Evolutionary conservation across 2,113 vertebrate species (phyloP), one percentile per base, ranked within the genome.

Genomic region (Phyllopteryx taeniolatus): DNA sequence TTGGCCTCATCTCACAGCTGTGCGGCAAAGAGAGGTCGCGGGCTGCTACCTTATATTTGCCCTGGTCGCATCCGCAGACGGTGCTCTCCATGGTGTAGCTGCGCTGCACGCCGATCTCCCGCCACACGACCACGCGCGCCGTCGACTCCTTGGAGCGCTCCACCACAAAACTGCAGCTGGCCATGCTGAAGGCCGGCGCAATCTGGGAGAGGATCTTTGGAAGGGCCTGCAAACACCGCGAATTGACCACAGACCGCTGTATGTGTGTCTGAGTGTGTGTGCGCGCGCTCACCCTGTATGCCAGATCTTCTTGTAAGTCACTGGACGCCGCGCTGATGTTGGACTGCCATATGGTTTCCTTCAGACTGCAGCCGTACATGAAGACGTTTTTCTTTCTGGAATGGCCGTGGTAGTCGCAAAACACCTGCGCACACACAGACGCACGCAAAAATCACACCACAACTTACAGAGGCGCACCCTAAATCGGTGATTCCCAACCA

Each of bases 51-150:
- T 99, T 98, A 14, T 99, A 99, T 89, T 95, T 98, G 42, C 98
- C 98, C 87, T 98, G 96, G 85, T 99, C 98, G 77, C 96, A 99
- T 49, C 98, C 98, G 80, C 98, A 99, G 65, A 98, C 90, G 0
- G 98, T 98, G 85, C 97, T 99, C 89, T 99, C 98, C 97, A 99
- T 99, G 68, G 97, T 99, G 67, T 99, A 99, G 85, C 98, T 98
- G 79, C 95, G 94, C 51, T 97, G 95, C 8, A 99, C 96, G 49
- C 97, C 97, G 57, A 99, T 96, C 85, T 99, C 98, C 80, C 95
- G 91, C 98, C 98, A 99, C 2, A 99, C 96, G 62, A 99, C 98
- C 68, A 99, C 98, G 0, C 98, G 94, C 0, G 98, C 98, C 1
- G 98, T 99, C 17, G 97, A 94, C 83, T 98, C 96, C 82, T 99